phyloP scores from a whole-genome alignment of 2,888 invertebrate species.

The Arctia plantaginis region DNA sequence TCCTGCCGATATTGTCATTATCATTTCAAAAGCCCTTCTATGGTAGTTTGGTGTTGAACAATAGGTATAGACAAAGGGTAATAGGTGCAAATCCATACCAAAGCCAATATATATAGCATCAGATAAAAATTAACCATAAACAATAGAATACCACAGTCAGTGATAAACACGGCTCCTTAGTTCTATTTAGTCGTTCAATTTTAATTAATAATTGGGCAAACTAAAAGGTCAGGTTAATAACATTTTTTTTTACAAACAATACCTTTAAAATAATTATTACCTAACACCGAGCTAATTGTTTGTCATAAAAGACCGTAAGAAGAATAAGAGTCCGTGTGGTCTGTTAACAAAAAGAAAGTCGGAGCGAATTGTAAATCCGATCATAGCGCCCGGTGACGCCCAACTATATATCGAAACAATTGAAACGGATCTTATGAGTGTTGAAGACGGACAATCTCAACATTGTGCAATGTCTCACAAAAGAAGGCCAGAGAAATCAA shows the following conservation, averaged over 20 bases:
- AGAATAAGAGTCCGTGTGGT: conserved; percentile 47
- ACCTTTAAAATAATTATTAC: not conserved
- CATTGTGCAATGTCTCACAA: conserved; percentile 82
- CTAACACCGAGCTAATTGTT: conserved; percentile 11
- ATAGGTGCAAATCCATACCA: not conserved
- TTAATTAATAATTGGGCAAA: not conserved
- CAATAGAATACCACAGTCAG: not conserved
- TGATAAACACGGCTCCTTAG: not conserved
- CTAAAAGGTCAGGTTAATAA: not conserved
- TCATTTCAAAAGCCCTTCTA: conserved; percentile 44
- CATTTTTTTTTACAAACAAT: not conserved
- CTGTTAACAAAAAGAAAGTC: conserved; percentile 72
- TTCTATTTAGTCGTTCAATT: not conserved
- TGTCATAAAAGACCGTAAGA: conserved; percentile 46
- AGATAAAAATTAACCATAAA: not conserved
- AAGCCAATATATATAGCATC: not conserved
- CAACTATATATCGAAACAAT: conserved; percentile 80
- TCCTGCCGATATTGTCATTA: conserved; percentile 52
- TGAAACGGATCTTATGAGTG: conserved; percentile 67
- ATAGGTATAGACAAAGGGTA: conserved; percentile 2
- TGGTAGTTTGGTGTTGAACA: not conserved
- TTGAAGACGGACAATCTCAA: conserved; percentile 69
- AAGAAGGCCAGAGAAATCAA: conserved; percentile 79
- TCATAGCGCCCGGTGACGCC: conserved; percentile 77
- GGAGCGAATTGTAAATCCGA: conserved; percentile 84